Evolutionary conservation across 2,888 invertebrate genomes (phyloP).

Genomic region (Philhelius pedissequus): DNA sequence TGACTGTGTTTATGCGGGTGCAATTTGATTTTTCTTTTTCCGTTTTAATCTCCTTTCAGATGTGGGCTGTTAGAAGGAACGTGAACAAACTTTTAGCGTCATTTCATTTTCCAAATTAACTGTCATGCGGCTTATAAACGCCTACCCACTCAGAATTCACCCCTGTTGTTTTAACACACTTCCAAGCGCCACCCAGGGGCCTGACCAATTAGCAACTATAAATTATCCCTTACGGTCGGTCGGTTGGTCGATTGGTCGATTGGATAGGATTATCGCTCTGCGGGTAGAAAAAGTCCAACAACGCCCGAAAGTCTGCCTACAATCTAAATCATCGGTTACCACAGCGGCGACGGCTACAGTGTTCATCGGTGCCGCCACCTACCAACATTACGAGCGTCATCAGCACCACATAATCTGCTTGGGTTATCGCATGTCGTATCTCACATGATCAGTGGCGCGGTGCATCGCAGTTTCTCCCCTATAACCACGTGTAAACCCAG

Average conservation of each 20-base stretch:
- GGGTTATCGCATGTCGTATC: constrained; percentile 67
- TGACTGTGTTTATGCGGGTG: constrained; percentile 19
- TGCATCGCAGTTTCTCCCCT: constrained; percentile 62
- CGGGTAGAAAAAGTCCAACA: not conserved
- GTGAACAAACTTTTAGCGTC: constrained; percentile 13
- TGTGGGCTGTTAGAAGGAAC: not conserved
- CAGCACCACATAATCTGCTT: constrained; percentile 54
- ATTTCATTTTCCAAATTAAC: constrained; percentile 2
- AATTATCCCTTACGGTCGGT: constrained; percentile 49
- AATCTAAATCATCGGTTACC: constrained; percentile 47
- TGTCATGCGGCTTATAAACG: not conserved
- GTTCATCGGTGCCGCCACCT: constrained; percentile 25
- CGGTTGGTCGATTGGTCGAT: not conserved
- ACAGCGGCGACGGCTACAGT: not conserved
- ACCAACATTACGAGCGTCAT: constrained; percentile 48
- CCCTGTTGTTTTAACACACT: not conserved
- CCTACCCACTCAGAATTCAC: not conserved
- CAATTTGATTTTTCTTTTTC: not conserved
- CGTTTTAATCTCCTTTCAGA: not conserved
- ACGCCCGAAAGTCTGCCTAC: constrained; percentile 52
- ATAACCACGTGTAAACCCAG: constrained; percentile 63
- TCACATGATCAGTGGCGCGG: constrained; percentile 55
- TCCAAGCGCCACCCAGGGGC: constrained; percentile 40
- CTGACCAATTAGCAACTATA: constrained; percentile 39
- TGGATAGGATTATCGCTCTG: constrained; percentile 21